These are phyloP conservation scores for Corvus hawaiiensis DNA, from an alignment of 2,113 vertebrate species.

Conservation along the genomic window DNA sequence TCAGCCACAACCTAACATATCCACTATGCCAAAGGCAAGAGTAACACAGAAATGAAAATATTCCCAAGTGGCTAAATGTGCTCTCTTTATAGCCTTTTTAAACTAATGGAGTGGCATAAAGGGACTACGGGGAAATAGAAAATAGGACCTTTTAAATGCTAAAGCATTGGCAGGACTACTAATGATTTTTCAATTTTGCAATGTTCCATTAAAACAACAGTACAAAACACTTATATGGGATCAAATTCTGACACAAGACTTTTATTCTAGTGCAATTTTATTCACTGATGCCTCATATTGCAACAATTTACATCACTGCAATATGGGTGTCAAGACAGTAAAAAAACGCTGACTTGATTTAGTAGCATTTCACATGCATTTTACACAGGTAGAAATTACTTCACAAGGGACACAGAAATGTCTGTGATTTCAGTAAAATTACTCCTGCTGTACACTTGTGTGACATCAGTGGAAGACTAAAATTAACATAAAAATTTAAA, in stretches of 20 bases:
- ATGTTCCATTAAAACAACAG: conserved; percentile 24
- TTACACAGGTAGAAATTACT: conserved; percentile 18
- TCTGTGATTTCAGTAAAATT: background rate
- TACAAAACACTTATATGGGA: background rate
- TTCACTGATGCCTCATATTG: conserved; percentile 5
- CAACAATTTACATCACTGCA: background rate
- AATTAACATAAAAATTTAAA: conserved; percentile 10
- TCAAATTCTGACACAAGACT: conserved; percentile 14
- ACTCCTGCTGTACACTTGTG: background rate
- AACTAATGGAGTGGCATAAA: conserved; percentile 49
- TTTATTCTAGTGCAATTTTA: conserved; percentile 1
- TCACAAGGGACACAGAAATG: background rate
- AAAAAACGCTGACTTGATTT: conserved; percentile 17
- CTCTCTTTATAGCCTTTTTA: conserved; percentile 39
- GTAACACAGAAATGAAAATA: conserved; percentile 27
- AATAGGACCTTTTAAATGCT: conserved; percentile 37
- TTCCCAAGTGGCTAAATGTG: conserved; percentile 9
- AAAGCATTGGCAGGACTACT: conserved; percentile 25
- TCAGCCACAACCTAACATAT: conserved; percentile 31
- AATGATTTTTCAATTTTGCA: conserved; percentile 46
- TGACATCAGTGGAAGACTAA: background rate
- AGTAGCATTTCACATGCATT: background rate
- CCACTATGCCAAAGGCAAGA: conserved; percentile 41
- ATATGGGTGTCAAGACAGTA: background rate
- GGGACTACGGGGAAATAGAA: conserved; percentile 13